These are phyloP conservation scores for Pituophis catenifer DNA, from an alignment of 2,113 vertebrate species.

Conservation along the genomic window DNA sequence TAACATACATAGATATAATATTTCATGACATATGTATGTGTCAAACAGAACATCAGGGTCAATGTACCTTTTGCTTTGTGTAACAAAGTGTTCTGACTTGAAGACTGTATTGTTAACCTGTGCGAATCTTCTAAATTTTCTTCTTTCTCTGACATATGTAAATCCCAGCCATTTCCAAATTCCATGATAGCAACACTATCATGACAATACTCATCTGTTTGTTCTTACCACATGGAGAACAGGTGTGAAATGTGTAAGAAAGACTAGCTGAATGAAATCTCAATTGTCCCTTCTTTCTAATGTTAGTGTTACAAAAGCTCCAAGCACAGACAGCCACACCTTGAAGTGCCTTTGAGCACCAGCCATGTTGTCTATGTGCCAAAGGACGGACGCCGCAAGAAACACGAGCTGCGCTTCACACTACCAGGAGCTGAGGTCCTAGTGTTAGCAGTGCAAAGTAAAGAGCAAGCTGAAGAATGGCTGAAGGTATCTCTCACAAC, in stretches of 20 bases:
- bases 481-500: slow-evolving; percentile 77
- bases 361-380: slow-evolving; percentile 89
- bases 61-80: not conserved
- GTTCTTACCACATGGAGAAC: not conserved
- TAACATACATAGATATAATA: not conserved
- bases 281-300: not conserved
- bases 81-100: not conserved
- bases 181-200: not conserved
- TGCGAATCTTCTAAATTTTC: not conserved
- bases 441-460: slow-evolving; percentile 93
- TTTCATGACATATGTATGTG: not conserved
- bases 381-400: slow-evolving; percentile 92
- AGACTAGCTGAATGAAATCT: not conserved
- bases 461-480: slow-evolving; percentile 95
- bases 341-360: slow-evolving; percentile 81
- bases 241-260: not conserved
- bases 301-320: slow-evolving; percentile 94
- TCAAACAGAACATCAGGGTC: not conserved
- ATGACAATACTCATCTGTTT: not conserved
- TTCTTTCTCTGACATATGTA: not conserved
- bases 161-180: not conserved
- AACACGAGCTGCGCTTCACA: slow-evolving; percentile 92
- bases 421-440: slow-evolving; percentile 84
- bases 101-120: not conserved
- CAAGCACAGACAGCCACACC: slow-evolving; percentile 85